These are phyloP conservation scores for Minunthozetes semirufus DNA, from an alignment of 2,888 invertebrate species.

Conservation along the genomic window DNA sequence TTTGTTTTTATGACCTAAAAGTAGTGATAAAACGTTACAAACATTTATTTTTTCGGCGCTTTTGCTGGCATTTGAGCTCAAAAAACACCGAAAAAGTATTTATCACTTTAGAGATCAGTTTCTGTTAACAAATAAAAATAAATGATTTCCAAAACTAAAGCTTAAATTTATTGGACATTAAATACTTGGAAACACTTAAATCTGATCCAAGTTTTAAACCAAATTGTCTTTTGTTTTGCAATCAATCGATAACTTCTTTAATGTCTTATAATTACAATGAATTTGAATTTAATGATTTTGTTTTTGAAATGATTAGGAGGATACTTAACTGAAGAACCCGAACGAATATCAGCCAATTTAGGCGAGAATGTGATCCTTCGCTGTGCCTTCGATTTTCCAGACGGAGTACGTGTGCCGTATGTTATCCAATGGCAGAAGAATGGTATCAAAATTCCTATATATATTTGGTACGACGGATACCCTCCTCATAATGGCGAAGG, in stretches of 20 bases:
- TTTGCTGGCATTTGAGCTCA: too few relatives aligned
- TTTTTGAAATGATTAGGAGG: background rate
- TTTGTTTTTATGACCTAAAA: constrained; percentile 2
- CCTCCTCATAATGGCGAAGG: constrained; percentile 92
- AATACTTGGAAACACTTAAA: too few relatives aligned
- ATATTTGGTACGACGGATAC: constrained; percentile 96
- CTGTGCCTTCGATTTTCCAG: constrained; percentile 94
- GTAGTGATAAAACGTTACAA: background rate
- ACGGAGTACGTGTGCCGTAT: constrained; percentile 61
- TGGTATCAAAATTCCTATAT: constrained; percentile 90
- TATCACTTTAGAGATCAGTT: too few relatives aligned
- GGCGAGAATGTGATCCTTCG: constrained; percentile 94
- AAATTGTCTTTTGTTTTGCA: too few relatives aligned
- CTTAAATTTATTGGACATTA: too few relatives aligned
- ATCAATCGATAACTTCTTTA: too few relatives aligned
- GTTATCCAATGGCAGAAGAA: constrained; percentile 99
- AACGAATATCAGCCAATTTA: constrained; percentile 67
- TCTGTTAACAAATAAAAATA: too few relatives aligned
- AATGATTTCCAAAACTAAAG: too few relatives aligned
- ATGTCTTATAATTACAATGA: too few relatives aligned
- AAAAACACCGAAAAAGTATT: too few relatives aligned
- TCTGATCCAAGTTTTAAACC: too few relatives aligned
- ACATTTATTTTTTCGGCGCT: background rate
- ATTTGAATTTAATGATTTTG: background rate
- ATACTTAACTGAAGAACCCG: constrained; percentile 17